phyloP scores from a whole-genome alignment of 1,140 invertebrate genomes.

The Luehdorfia chinensis region DNA sequence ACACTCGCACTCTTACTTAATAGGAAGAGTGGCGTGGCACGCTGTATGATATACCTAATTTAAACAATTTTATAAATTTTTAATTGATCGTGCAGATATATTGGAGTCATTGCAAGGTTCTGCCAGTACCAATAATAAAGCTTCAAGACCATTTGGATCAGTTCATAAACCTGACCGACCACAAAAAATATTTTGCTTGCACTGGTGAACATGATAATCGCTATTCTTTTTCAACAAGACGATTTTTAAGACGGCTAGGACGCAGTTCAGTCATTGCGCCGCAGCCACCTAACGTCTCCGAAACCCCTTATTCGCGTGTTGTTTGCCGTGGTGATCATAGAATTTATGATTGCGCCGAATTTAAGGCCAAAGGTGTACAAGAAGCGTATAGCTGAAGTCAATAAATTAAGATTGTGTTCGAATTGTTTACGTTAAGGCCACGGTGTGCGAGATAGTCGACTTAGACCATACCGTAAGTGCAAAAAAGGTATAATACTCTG shows the following conservation, averaged over 20 bases:
- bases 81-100: conserved; percentile 26
- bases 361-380: conserved; percentile 22
- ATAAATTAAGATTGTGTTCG: too few species aligned
- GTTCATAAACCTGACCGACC: background rate
- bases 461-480: conserved; percentile 28
- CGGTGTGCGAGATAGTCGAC: conserved; percentile 20
- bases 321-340: conserved; percentile 22
- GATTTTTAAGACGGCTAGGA: too few species aligned
- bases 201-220: background rate
- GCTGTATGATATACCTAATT: conserved; percentile 19
- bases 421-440: conserved; percentile 28
- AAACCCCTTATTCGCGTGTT: conserved; percentile 21
- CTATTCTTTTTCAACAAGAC: too few species aligned
- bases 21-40: conserved; percentile 30
- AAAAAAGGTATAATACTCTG: conserved; percentile 29
- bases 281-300: conserved; percentile 19
- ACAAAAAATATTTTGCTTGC: background rate
- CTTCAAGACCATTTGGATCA: too few species aligned
- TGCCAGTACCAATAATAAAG: background rate
- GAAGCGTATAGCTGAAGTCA: conserved; percentile 21
- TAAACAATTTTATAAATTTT: conserved; percentile 28
- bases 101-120: conserved; percentile 4
- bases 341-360: conserved; percentile 30
- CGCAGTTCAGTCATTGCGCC: too few species aligned
- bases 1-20: conserved; percentile 26